Evolutionary conservation across 2,888 invertebrate species (phyloP), one percentile per base, ranked within the genome.

Genomic region (Pristionchus entomophagus): DNA sequence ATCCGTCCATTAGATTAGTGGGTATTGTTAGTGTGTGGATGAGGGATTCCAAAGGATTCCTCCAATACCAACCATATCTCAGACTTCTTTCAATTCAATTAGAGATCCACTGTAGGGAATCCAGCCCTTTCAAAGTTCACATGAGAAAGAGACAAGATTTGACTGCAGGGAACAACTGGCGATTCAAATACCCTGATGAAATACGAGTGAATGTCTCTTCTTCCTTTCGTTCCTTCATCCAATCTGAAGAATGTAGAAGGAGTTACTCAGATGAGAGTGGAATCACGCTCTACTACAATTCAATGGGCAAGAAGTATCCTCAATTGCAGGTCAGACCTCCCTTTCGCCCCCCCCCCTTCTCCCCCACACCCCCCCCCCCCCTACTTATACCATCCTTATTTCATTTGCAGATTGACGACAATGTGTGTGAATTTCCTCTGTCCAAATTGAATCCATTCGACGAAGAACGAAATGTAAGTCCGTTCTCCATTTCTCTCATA

Each of bases 401-500:
- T 69, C 26, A 38, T 19, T 51, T 80, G 26, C 51, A 80, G 78
- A 51, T 26, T 26, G 78, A 80, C 6, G 78, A 80, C 10, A 29
- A 29, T 19, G 29, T 80, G 17, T 80, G 78, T 51, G 49, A 49
- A 51, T 80, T 51, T 80, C 29, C 51, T 12, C 19, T 80, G 19
- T 29, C 32, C 35, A 49, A 51, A 32, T 38, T 19, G 51, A 80
- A 80, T 80, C 78, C 78, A 49, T 51, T 35, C 51, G 78, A 80
- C 35, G 51, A 49, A 19, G n/a, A 51, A 29, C 49, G 29, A 49
- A 19, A 49, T n/a, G 78, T 51, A 17, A 26, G 51, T 80, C 32
- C n/a, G n/a, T n/a, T n/a, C n/a, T 14, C 12, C 32, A 29, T 62
- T 32, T 62, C 56, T 32, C 32, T 62, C 32, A 32, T 32, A 19